Evolutionary conservation across 1,140 invertebrate genomes (phyloP).

Genomic region (Panagrolaimus sp.): DNA sequence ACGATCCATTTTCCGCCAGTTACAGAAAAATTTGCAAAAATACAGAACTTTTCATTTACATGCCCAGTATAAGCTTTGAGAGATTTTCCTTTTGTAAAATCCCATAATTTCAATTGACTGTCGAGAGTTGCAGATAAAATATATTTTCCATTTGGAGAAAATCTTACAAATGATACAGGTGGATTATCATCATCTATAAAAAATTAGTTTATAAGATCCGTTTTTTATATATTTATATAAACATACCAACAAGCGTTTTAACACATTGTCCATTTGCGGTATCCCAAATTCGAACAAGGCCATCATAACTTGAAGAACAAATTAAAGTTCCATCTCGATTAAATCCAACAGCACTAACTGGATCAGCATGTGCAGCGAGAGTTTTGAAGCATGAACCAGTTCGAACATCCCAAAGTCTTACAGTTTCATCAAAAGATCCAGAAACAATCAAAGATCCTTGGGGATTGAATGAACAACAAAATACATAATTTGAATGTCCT

Average conservation of each 20-base stretch:
- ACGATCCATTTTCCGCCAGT: constrained; percentile 99
- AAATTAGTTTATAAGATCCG: not conserved
- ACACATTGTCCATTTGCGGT: constrained; percentile 96
- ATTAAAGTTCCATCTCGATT: constrained; percentile 96
- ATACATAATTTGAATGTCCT: constrained; percentile 99
- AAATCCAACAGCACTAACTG: constrained; percentile 89
- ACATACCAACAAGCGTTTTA: constrained; percentile 80
- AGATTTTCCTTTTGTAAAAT: constrained; percentile 88
- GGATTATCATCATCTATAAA: constrained; percentile 82
- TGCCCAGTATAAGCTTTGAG: constrained; percentile 96
- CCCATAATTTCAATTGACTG: constrained; percentile 94
- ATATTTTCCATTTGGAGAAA: constrained; percentile 99
- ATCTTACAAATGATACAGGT: constrained; percentile 98
- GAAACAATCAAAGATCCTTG: constrained; percentile 98
- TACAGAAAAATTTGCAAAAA: constrained; percentile 99
- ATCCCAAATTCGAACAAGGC: constrained; percentile 98
- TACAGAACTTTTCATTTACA: constrained; percentile 98
- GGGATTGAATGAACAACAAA: constrained; percentile 99
- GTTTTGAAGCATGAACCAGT: constrained; percentile 97
- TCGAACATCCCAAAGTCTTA: constrained; percentile 97
- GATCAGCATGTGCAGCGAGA: constrained; percentile 96
- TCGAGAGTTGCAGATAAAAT: constrained; percentile 95
- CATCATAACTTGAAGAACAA: constrained; percentile 97
- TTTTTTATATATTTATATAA: constrained; percentile 19
- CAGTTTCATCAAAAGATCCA: constrained; percentile 98